These are phyloP conservation scores for Caenorhabditis brenneri DNA, from an alignment of 1,140 invertebrate genomes.

Conservation along the genomic window DNA sequence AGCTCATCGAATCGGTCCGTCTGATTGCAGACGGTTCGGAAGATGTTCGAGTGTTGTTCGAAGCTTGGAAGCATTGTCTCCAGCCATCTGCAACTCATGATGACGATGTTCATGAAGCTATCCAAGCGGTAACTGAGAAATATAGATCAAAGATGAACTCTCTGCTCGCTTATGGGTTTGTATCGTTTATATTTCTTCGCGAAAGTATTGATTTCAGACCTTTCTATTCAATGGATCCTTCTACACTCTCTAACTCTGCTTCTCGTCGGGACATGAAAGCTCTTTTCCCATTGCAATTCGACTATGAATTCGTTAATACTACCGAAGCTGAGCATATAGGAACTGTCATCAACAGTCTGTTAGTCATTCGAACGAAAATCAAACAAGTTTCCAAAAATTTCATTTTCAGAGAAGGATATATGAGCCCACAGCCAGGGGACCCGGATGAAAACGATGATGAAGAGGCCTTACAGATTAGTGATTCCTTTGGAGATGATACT, in stretches of 20 bases:
- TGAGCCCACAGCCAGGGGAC: background rate
- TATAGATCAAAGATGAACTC: slow-evolving; percentile 4
- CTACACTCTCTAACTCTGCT: background rate
- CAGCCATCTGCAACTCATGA: slow-evolving; percentile 12
- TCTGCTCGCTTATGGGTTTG: slow-evolving; percentile 12
- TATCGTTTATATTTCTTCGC: background rate
- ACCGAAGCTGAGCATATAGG: slow-evolving; percentile 14
- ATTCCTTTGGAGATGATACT: background rate
- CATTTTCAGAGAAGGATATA: slow-evolving; percentile 17
- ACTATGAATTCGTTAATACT: slow-evolving; percentile 2
- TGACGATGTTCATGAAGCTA: slow-evolving; percentile 2
- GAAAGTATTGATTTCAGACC: background rate
- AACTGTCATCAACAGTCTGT: slow-evolving; percentile 31
- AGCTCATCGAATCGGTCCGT: slow-evolving; percentile 17
- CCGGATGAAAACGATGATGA: background rate
- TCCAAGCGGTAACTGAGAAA: background rate
- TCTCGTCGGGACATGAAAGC: slow-evolving; percentile 13
- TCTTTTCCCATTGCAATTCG: background rate
- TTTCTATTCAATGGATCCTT: background rate
- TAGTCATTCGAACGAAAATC: background rate
- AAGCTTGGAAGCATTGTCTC: slow-evolving; percentile 7
- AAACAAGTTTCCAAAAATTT: background rate
- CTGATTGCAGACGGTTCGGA: slow-evolving; percentile 2
- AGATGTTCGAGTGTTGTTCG: slow-evolving; percentile 17
- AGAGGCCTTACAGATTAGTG: background rate